Base-by-base conservation (phyloP, 2,797 vertebrate genomes). In the Somateria mollissima region DNA sequence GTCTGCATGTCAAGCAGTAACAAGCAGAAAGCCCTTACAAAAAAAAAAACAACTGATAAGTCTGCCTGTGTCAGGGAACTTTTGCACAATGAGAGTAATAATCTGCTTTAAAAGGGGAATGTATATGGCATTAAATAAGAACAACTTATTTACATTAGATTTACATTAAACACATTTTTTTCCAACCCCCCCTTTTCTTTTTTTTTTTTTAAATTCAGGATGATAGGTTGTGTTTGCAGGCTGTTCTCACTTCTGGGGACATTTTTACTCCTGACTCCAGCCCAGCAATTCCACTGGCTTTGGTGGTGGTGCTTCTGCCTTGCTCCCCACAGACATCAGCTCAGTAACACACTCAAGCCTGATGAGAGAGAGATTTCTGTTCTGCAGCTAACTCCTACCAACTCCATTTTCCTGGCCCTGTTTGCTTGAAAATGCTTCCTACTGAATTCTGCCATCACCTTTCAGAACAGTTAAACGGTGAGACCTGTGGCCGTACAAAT, bases 1-100 rank as follows among this genome's bases (percentile, higher is more conserved):
- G 47, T 76, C 70, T 92, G 69, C 84, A 92, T 78, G 61, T 82
- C 1, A 7, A 97, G 73, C 36, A 89, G 67, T 74, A 94, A 67
- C 70, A 93, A 88, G 84, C 83, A 83, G 75, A 93, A 65, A 96
- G 86, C 45, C 73, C 96, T 97, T 94, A 85, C 30, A 89, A 82
- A 94, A 94, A 69, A 1, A 18, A n/a, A n/a, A n/a, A n/a, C 8
- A 69, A 62, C 88, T 87, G 80, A 87, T 94, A 96, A 95, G 82
- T 94, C 70, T 92, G 73, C 27, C 66, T 94, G 53, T 64, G 58
- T 78, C 71, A 45, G 58, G 47, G 14, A 74, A 94, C 70, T 90
- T 87, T 37, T 84, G 60, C 57, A 80, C 70, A 87, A 30, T 62
- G 74, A 88, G 88, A 62, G 30, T 58, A 93, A 90, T 80, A 96